phyloP scores from a whole-genome alignment of 2,113 vertebrate species.

The Galeopterus variegatus region DNA sequence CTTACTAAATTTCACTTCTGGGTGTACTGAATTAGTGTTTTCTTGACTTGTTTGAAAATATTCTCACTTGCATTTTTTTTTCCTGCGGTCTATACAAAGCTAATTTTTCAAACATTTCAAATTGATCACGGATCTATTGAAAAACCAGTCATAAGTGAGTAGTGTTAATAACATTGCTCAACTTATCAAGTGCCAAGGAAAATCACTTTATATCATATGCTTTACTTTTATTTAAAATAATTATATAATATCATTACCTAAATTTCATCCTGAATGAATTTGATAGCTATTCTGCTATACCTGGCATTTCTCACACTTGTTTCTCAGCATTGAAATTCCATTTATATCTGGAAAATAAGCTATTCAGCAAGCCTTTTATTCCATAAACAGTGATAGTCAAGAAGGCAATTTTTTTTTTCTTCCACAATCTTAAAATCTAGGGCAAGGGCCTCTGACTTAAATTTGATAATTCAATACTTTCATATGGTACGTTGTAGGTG shows the following conservation, averaged over 20 bases:
- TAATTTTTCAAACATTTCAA: not conserved
- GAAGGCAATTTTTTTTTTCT: not conserved
- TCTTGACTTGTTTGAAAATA: not conserved
- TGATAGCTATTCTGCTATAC: not conserved
- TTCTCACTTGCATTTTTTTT: not conserved
- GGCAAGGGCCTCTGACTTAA: not conserved
- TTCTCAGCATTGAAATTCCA: not conserved
- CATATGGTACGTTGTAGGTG: not conserved
- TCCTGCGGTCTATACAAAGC: not conserved
- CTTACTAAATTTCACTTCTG: not conserved
- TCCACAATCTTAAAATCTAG: not conserved
- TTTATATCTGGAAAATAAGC: not conserved
- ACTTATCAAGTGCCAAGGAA: not conserved
- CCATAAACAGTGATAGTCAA: not conserved
- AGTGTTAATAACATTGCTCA: not conserved
- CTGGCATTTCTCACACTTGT: not conserved
- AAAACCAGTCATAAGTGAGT: not conserved
- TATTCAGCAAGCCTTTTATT: not conserved
- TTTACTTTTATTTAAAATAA: conserved; percentile 8
- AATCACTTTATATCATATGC: not conserved
- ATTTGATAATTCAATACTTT: not conserved
- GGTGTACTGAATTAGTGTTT: not conserved
- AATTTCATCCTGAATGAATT: not conserved
- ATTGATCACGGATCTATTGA: not conserved
- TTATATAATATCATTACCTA: not conserved